phyloP scores from a whole-genome alignment of 1,140 invertebrate species.

The Dysdera silvatica region DNA sequence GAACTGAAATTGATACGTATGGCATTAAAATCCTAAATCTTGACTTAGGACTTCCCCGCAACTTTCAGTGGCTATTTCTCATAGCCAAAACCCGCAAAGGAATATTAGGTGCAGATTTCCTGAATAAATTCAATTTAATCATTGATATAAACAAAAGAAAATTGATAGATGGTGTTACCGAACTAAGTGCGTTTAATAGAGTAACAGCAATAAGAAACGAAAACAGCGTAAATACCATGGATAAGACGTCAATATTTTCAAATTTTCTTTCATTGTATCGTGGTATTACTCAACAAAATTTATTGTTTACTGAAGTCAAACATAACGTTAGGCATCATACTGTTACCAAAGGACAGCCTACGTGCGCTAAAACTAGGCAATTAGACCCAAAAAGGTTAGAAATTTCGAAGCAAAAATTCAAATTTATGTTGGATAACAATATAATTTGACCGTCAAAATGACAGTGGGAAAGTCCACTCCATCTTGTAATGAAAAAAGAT shows the following conservation, averaged over 20 bases:
- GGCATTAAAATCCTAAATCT: neutral
- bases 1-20: neutral
- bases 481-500: constrained; percentile 33
- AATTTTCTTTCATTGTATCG: neutral
- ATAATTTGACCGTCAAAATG: constrained; percentile 28
- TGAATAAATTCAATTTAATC: constrained; percentile 6
- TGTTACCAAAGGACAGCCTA: neutral
- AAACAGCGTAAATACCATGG: neutral
- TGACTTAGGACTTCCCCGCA: neutral
- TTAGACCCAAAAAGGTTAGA: neutral
- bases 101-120: constrained; percentile 10
- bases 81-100: constrained; percentile 4
- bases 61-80: constrained; percentile 10
- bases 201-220: neutral
- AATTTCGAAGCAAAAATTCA: constrained; percentile 9
- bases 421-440: constrained; percentile 1
- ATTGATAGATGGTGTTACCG: constrained; percentile 1
- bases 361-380: constrained; percentile 5
- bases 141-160: constrained; percentile 1
- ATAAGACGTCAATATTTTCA: neutral
- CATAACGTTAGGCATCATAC: constrained; percentile 3
- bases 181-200: neutral
- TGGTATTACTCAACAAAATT: neutral
- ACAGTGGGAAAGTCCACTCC: constrained; percentile 39
- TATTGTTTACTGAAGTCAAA: neutral